A percentile compares a stretch with the other conserved stretches of the same genome.
Evolutionary conservation across 2,797 vertebrate genomes (phyloP).

Genomic region (Spinibarbus caldwelli): DNA sequence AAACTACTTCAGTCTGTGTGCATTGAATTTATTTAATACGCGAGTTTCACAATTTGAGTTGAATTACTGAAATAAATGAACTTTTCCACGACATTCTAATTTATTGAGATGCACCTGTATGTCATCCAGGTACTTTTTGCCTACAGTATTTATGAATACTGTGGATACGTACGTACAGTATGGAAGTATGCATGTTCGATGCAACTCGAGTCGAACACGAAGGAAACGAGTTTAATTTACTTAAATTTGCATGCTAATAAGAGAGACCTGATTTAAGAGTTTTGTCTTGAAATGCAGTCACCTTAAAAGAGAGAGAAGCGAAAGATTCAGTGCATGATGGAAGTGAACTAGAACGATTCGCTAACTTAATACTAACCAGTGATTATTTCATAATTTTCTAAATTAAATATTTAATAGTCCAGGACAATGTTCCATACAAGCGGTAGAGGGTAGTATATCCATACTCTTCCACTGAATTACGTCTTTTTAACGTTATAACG

Average conservation of each 20-base stretch:
- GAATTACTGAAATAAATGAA: too few relatives aligned
- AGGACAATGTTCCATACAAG: neutral
- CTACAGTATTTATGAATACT: neutral
- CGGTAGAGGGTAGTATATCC: conserved; percentile 67
- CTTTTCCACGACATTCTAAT: too few relatives aligned
- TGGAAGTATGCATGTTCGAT: neutral
- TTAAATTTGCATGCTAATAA: neutral
- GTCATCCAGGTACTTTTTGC: neutral
- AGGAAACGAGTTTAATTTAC: neutral
- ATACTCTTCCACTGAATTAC: conserved; percentile 66
- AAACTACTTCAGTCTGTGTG: too few relatives aligned
- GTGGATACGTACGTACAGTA: neutral
- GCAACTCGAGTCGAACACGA: neutral
- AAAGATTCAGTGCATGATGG: neutral
- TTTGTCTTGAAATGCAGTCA: neutral
- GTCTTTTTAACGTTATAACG: conserved; percentile 73
- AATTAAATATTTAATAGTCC: conserved; percentile 17
- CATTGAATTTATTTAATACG: too few relatives aligned
- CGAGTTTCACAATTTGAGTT: too few relatives aligned
- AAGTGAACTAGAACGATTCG: neutral
- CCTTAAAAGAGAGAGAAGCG: neutral
- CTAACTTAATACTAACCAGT: neutral
- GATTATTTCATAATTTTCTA: neutral
- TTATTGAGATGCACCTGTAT: too few relatives aligned
- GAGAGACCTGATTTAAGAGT: neutral